Conservation (phyloP, 2,113 vertebrate genomes). For the Pachycephala philippinensis region DNA sequence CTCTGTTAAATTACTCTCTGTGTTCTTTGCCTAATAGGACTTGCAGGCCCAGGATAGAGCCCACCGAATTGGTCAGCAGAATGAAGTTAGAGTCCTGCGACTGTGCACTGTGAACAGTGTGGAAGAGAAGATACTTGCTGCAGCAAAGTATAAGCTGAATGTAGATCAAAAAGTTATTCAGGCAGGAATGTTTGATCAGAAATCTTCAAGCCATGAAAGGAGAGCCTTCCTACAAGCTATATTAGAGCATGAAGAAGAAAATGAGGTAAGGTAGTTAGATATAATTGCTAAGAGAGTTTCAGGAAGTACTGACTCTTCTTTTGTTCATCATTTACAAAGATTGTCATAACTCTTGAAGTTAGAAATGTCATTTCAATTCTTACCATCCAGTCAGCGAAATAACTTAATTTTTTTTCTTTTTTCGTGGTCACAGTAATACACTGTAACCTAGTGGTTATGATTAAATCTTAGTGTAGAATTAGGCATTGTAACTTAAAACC, state of each 20-base stretch:
- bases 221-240: conserved; percentile 87
- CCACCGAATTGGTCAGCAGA: conserved; percentile 88
- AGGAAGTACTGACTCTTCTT: not conserved
- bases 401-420: not conserved
- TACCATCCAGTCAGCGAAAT: not conserved
- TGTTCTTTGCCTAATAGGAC: conserved; percentile 69
- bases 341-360: not conserved
- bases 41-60: conserved; percentile 88
- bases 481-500: not conserved
- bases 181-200: conserved; percentile 91
- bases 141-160: conserved; percentile 88
- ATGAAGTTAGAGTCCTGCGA: conserved; percentile 85
- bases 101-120: conserved; percentile 90
- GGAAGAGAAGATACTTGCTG: conserved; percentile 89
- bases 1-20: not conserved
- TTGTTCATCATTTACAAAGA: not conserved
- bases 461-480: not conserved
- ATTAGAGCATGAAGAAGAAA: conserved; percentile 87
- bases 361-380: not conserved
- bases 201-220: conserved; percentile 87
- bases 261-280: conserved; percentile 73
- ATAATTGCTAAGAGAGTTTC: not conserved
- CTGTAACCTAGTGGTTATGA: not conserved
- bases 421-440: not conserved
- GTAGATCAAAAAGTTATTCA: conserved; percentile 92